phyloP scores from a whole-genome alignment of 2,113 vertebrate species.

The Globicephala melas region DNA sequence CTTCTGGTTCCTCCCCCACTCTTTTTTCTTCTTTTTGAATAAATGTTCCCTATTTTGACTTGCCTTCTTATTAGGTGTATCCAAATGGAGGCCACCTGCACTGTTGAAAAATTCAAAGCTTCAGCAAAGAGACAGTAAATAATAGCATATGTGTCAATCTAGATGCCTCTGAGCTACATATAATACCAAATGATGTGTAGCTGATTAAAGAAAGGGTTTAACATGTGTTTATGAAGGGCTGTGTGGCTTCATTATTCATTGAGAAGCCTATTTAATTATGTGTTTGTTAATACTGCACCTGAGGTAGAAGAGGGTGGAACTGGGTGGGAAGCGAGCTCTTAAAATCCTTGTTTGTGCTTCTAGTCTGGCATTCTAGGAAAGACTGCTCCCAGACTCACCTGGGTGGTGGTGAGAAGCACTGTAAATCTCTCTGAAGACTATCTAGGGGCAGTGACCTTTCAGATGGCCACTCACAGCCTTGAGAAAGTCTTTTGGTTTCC shows the following conservation, averaged over 20 bases:
- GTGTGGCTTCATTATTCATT: neutral
- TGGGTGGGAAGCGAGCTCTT: neutral
- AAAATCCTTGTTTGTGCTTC: neutral
- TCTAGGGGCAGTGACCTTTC: neutral
- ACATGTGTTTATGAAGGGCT: neutral
- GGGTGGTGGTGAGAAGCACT: neutral
- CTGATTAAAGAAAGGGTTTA: neutral
- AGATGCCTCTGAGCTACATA: neutral
- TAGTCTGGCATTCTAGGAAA: neutral
- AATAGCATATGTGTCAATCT: neutral
- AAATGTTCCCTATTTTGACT: neutral
- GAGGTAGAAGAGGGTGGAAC: neutral
- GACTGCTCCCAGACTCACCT: neutral
- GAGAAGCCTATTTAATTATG: constrained; percentile 20
- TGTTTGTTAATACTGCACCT: neutral
- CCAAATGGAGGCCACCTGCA: neutral
- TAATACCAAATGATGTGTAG: neutral
- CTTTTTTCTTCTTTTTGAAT: neutral
- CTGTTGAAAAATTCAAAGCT: neutral
- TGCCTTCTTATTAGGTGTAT: neutral
- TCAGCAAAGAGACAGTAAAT: neutral
- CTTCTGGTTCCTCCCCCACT: neutral
- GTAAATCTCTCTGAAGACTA: neutral
- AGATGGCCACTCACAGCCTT: neutral
- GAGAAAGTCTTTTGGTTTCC: neutral